Evolutionary conservation across 2,888 invertebrate genomes (phyloP), one percentile per base, ranked within the genome.

Genomic region (Harpalus rubripes): DNA sequence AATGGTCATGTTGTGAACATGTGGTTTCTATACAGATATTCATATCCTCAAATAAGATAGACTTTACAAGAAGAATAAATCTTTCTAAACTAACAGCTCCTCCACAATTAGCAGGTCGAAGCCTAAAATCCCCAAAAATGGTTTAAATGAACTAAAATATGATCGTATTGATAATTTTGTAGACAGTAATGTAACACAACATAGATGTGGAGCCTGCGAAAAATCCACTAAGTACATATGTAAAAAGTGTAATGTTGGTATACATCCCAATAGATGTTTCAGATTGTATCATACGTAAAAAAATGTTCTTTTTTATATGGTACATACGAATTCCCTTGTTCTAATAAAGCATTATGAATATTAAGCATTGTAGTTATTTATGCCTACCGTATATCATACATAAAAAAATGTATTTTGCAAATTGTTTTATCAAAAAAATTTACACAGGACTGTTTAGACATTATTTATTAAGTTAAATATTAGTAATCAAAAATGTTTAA

Each of bases 1-100:
- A 86, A 87, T 83, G 86, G 85, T 16, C 16, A 83, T 6, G 56
- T 85, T 61, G 86, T 85, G 7, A 86, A 85, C 68, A 68, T 85
- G 86, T 86, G 85, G 86, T 2, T 65, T 7, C 52, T 86, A 0
- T 86, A 78, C 44, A 68, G 85, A 41, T 79, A 59, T 59, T 63
- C 65, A 5, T 10, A 82, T 44, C 68, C 83, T 4, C 86, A 78
- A 59, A 83, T 79, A 6, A 32, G 83, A 44, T 86, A 15, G 83
- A 86, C 12, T 86, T 86, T 52, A 41, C 56, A 58, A 65, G 85
- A 56, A 12, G 72, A 44, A 68, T 79, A n/a, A 65, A 56, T 32
- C 78, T 84, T 15, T 32, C 85, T 32, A 56, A 52, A 18, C 52
- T 83, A 44, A 74, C 83, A 15, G 39, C 78, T 56, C 56, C 85